Evolutionary conservation across 2,888 invertebrate species (phyloP), one percentile per base, ranked within the genome.

Genomic region (Neria commutata): DNA sequence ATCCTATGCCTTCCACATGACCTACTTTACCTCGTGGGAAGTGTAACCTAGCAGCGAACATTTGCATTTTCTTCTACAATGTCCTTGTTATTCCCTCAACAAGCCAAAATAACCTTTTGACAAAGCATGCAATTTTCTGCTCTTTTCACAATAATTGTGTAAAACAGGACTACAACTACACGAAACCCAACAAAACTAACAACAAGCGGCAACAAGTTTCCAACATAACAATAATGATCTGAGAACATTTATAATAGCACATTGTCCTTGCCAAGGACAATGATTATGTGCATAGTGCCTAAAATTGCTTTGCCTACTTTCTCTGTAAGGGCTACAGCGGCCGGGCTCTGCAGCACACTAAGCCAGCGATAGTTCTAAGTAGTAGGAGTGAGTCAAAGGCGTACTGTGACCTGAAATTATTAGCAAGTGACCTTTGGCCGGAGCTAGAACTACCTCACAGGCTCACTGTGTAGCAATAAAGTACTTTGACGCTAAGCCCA

Each of bases 341-440:
- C 29, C 29, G 6, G 29, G 29, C 29, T n/a, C n/a, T 8, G 11
- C 29, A 29, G 11, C 29, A 6, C 11, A 29, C 29, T 6, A 29
- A 11, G 6, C 29, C 11, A 8, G 37, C 37, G 10, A 11, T 17
- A 5, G 42, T 4, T 14, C 14, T 17, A 21, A 3, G 63, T 61
- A 26, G 73, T 69, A 72, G 73, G 73, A 73, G 74, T 73, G 74
- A 73, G 63, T 62, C 54, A 57, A 54, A 69, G 73, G 72, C 73
- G 73, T 72, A 65, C 61, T 69, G 71, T 73, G 68, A 70, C 62
- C 72, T 67, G 67, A 74, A 69, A 69, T 66, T 72, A 73, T 73
- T 73, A 72, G 69, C 56, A 71, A 69, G 66, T 69, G 69, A 71
- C 69, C 70, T 72, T 49, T 17, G 29, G 49, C 16, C 49, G 4